Evolutionary conservation across 2,113 vertebrate species (phyloP).

Genomic region (Oophaga pumilio): DNA sequence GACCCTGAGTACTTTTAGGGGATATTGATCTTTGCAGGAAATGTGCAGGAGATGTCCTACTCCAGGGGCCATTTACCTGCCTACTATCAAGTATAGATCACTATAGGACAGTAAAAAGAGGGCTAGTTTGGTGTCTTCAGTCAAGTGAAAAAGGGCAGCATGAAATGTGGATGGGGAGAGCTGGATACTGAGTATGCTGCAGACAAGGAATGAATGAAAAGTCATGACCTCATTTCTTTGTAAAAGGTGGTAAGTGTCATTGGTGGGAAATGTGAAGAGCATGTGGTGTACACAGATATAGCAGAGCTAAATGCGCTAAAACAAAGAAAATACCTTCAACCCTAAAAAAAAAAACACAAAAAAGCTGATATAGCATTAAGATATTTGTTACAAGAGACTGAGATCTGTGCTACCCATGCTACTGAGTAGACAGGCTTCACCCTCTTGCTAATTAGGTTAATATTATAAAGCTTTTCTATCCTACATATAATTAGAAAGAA

Average conservation of each 20-base stretch:
- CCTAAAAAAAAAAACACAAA: too few relatives aligned
- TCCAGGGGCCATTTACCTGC: slow-evolving; percentile 81
- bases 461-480: neutral
- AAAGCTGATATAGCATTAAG: too few relatives aligned
- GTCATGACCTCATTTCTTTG: neutral
- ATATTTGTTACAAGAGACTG: neutral
- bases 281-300: neutral
- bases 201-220: neutral
- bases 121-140: neutral
- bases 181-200: neutral
- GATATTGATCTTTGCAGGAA: slow-evolving; percentile 82
- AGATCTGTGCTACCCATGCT: neutral
- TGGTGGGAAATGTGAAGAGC: neutral
- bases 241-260: neutral
- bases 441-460: neutral
- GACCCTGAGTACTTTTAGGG: slow-evolving; percentile 71
- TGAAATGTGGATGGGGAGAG: neutral
- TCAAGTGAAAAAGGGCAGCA: neutral
- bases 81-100: slow-evolving; percentile 78
- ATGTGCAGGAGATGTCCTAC: slow-evolving; percentile 74
- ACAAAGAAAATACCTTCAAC: neutral
- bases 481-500: too few relatives aligned
- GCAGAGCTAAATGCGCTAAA: neutral
- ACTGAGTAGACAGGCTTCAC: neutral
- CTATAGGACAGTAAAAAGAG: neutral